phyloP scores from a whole-genome alignment of 53 echinoderm and acorn worm genomes.

The Paelopatides confundens region DNA sequence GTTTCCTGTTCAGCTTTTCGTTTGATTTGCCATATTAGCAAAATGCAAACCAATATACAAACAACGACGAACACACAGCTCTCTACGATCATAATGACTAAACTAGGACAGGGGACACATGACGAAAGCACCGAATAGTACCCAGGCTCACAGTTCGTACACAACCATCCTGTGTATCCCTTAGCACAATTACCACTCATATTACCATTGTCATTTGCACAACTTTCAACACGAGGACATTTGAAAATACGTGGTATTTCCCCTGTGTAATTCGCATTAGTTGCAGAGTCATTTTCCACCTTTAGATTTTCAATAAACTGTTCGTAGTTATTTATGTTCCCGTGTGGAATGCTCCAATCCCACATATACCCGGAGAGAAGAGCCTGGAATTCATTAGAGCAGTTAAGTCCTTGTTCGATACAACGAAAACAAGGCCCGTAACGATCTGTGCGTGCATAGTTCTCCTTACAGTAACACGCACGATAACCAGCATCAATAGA shows the following conservation, averaged over 20 bases:
- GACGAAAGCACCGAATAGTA: not conserved
- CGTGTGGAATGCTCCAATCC: not conserved
- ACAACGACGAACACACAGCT: not conserved
- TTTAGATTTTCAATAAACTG: not conserved
- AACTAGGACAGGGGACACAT: conserved; percentile 13
- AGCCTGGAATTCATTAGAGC: not conserved
- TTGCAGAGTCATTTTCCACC: no score
- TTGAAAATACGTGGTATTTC: not conserved
- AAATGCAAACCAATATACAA: not conserved
- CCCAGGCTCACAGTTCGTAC: not conserved
- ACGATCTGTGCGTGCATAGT: not conserved
- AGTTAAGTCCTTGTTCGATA: not conserved
- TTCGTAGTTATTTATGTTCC: not conserved
- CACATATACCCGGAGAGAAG: not conserved
- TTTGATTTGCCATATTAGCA: conserved; percentile 4
- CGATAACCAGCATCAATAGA: not conserved
- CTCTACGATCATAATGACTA: not conserved
- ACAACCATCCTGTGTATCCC: conserved; percentile 21
- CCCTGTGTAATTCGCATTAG: not conserved
- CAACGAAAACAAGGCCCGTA: not conserved
- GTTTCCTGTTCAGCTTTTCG: not conserved
- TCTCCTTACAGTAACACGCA: conserved; percentile 1
- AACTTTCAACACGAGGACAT: not conserved
- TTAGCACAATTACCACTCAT: not conserved
- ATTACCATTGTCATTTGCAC: not conserved